Conservation (phyloP, 2,797 vertebrate species). For the Aldrovandia affinis region DNA sequence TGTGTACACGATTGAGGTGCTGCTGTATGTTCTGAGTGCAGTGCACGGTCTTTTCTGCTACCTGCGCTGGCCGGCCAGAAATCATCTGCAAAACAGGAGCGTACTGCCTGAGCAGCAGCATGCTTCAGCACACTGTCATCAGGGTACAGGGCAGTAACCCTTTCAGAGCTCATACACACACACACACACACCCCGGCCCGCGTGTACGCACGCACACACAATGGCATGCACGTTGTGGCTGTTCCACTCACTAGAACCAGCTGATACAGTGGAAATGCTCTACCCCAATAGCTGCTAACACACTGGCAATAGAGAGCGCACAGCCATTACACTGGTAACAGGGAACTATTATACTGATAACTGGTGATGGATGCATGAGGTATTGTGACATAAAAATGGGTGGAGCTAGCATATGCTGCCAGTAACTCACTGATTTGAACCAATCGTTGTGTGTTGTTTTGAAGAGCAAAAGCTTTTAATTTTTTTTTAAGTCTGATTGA, state of each 20-base stretch:
- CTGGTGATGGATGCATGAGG: too few species aligned
- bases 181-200: neutral
- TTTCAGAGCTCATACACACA: neutral
- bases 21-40: slow-evolving; percentile 59
- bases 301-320: neutral
- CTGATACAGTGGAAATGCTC: neutral
- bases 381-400: too few species aligned
- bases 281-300: neutral
- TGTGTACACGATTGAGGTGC: too few species aligned
- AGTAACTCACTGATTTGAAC: too few species aligned
- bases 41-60: slow-evolving; percentile 48
- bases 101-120: slow-evolving; percentile 15
- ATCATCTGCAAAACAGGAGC: slow-evolving; percentile 48
- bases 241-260: slow-evolving; percentile 38
- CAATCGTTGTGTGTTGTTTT: too few species aligned
- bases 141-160: slow-evolving; percentile 2
- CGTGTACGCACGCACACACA: slow-evolving; percentile 23
- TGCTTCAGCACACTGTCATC: neutral
- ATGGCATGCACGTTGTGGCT: slow-evolving; percentile 37
- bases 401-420: too few species aligned
- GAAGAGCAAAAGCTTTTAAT: too few species aligned
- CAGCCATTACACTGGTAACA: neutral
- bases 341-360: too few species aligned
- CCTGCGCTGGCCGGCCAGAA: slow-evolving; percentile 42
- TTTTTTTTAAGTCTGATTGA: too few species aligned